Conservation (phyloP, 2,113 vertebrate species). For the Mixornis gularis region DNA sequence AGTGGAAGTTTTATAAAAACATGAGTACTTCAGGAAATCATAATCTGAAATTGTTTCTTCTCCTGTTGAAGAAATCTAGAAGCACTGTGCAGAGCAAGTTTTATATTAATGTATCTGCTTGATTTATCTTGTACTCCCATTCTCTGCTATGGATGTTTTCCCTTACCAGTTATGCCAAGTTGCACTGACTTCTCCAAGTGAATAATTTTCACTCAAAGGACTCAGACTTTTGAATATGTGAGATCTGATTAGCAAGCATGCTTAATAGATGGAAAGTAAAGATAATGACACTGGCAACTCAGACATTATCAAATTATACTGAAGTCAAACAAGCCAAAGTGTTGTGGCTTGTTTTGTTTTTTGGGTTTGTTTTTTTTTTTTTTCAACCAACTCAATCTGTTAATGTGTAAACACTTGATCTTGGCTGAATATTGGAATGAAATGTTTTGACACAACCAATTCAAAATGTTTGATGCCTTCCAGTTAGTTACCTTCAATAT, state of each 20-base stretch:
- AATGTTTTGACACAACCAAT: constrained; percentile 48
- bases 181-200: neutral
- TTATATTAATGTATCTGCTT: neutral
- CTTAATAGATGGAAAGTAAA: neutral
- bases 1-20: neutral
- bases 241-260: neutral
- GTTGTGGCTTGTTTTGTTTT: constrained; percentile 7
- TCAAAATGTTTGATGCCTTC: constrained; percentile 34
- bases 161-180: neutral
- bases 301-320: neutral
- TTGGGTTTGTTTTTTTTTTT: neutral
- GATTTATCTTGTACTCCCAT: neutral
- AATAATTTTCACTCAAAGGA: neutral
- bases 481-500: constrained; percentile 43
- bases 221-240: neutral
- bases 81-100: neutral
- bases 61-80: neutral
- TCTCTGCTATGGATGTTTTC: neutral
- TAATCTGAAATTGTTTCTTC: neutral
- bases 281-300: constrained; percentile 9
- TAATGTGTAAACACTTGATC: constrained; percentile 30
- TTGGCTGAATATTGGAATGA: constrained; percentile 37
- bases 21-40: neutral
- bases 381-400: constrained; percentile 24
- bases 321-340: constrained; percentile 20